Percentiles rank a stretch among this genome's conserved stretches.
phyloP scores from a whole-genome alignment of 2,888 invertebrate species.

The Argynnis bischoffii region DNA sequence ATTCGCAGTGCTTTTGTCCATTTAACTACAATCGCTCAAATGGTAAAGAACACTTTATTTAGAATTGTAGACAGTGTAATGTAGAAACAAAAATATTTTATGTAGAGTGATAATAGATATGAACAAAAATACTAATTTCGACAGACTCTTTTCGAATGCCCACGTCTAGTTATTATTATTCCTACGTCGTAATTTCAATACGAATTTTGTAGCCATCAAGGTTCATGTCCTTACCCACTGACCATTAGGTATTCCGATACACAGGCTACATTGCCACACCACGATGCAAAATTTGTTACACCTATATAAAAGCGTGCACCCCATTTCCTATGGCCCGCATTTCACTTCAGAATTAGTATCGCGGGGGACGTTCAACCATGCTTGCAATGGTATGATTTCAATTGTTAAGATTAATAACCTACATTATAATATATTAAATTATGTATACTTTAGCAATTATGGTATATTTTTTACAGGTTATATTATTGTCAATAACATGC shows the following conservation, averaged over 20 bases:
- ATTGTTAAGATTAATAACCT: slow-evolving; percentile 20
- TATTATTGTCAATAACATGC: slow-evolving; percentile 54
- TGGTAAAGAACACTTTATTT: background rate
- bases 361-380: slow-evolving; percentile 62
- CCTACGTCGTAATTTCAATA: slow-evolving; percentile 72
- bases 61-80: background rate
- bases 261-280: slow-evolving; percentile 73
- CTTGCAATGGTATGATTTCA: slow-evolving; percentile 57
- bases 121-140: slow-evolving; percentile 20
- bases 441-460: slow-evolving; percentile 7
- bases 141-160: slow-evolving; percentile 67
- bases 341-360: slow-evolving; percentile 66
- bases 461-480: slow-evolving; percentile 55
- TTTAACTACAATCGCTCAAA: background rate
- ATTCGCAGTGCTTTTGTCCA: slow-evolving; percentile 1
- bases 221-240: slow-evolving; percentile 76
- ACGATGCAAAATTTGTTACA: slow-evolving; percentile 81
- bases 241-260: slow-evolving; percentile 78
- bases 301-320: slow-evolving; percentile 78
- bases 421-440: slow-evolving; percentile 9
- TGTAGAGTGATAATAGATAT: slow-evolving; percentile 1
- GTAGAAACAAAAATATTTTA: background rate
- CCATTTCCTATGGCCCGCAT: slow-evolving; percentile 75
- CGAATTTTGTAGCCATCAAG: slow-evolving; percentile 80
- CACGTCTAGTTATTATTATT: slow-evolving; percentile 73